Evolutionary conservation across 2,797 vertebrate species (phyloP).

Genomic region (Peromyscus melanophrys): DNA sequence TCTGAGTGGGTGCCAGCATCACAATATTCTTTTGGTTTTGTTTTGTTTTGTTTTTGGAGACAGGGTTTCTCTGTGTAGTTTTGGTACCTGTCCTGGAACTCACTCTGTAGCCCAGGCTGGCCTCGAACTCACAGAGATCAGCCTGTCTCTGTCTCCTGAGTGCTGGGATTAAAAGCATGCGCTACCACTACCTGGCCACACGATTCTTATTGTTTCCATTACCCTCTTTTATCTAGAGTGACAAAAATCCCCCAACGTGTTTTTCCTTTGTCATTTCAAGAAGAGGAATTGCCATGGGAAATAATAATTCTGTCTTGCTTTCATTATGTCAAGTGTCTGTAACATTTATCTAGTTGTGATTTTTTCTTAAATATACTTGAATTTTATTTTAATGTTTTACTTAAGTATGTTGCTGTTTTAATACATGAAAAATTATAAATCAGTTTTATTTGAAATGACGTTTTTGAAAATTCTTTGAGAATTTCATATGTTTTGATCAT

Average conservation of each 20-base stretch:
- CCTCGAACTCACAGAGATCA: no score
- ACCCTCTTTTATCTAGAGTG: background rate
- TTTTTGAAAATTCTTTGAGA: background rate
- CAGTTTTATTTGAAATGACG: background rate
- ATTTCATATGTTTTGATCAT: background rate
- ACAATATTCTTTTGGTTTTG: background rate
- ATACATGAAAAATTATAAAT: background rate
- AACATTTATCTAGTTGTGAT: constrained; percentile 32
- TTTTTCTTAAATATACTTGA: background rate
- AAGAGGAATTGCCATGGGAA: constrained; percentile 38
- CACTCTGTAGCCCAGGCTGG: no score
- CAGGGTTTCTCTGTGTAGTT: no score
- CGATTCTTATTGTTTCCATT: background rate
- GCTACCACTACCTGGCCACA: no score
- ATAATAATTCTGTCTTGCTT: background rate
- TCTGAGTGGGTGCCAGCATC: background rate
- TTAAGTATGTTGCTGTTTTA: constrained; percentile 37
- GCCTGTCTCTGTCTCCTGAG: no score
- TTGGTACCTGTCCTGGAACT: no score
- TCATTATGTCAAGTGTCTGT: constrained; percentile 40
- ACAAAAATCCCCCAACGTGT: background rate
- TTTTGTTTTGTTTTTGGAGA: no score
- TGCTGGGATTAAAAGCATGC: no score
- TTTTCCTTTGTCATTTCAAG: constrained; percentile 46
- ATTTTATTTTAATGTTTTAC: constrained; percentile 53